Percentiles rank a stretch among this genome's conserved stretches.
These are phyloP conservation scores for Boleophthalmus pectinirostris DNA, from an alignment of 2,113 vertebrate species.

Conservation along the genomic window DNA sequence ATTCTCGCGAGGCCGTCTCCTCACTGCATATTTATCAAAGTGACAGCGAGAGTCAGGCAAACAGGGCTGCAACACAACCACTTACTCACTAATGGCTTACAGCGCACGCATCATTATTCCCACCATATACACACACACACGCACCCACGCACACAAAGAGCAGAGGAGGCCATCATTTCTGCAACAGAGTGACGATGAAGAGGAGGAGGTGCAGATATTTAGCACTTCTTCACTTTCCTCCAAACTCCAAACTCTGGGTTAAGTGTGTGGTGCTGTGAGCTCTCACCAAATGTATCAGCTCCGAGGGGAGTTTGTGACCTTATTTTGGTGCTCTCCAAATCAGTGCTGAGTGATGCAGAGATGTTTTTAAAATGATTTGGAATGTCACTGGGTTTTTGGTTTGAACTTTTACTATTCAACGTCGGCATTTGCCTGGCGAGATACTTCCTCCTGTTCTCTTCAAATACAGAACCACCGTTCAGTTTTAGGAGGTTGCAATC, in stretches of 20 bases:
- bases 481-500: too few relatives aligned
- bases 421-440: too few relatives aligned
- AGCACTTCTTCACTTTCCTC: constrained; percentile 28
- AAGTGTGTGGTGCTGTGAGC: not conserved
- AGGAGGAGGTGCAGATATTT: constrained; percentile 60
- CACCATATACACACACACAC: constrained; percentile 40
- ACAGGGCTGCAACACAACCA: constrained; percentile 69
- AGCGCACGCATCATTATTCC: constrained; percentile 77
- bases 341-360: not conserved
- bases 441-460: too few relatives aligned
- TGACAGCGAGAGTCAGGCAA: constrained; percentile 75
- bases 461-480: too few relatives aligned
- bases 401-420: not conserved
- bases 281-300: not conserved
- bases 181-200: constrained; percentile 54
- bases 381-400: not conserved
- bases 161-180: constrained; percentile 30
- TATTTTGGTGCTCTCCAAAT: not conserved
- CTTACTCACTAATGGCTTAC: constrained; percentile 75
- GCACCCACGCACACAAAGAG: constrained; percentile 23
- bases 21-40: constrained; percentile 76
- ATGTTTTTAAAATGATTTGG: not conserved
- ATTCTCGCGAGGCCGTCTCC: constrained; percentile 60
- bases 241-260: not conserved
- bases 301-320: not conserved